Percentiles rank a stretch among this genome's conserved stretches.
Evolutionary conservation across 2,888 invertebrate genomes (phyloP).

Genomic region (Ophion slaviceki): DNA sequence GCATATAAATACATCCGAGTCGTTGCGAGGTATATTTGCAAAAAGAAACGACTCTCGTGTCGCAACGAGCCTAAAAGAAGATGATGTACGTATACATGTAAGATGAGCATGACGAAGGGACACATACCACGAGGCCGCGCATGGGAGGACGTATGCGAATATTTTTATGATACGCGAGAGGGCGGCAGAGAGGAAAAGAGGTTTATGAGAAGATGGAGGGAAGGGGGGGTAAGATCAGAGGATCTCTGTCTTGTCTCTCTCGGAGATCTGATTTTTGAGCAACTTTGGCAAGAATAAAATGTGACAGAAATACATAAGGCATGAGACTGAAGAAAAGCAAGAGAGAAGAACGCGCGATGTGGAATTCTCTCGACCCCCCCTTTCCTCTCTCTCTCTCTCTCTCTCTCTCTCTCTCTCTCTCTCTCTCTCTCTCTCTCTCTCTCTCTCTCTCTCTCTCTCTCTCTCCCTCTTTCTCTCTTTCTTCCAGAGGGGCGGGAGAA

Average conservation of each 20-base stretch:
- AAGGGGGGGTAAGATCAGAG: not conserved
- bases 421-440: not conserved
- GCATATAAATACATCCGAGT: too few relatives aligned
- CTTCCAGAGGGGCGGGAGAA: slow-evolving; percentile 7
- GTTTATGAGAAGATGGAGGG: not conserved
- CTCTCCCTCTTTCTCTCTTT: not conserved
- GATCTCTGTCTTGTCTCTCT: slow-evolving; percentile 32
- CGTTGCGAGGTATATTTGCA: too few relatives aligned
- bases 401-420: not conserved
- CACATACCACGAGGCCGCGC: not conserved
- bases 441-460: not conserved
- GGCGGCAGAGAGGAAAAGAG: not conserved
- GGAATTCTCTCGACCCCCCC: not conserved
- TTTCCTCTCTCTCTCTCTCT: not conserved
- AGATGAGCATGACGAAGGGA: not conserved
- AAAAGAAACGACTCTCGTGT: too few relatives aligned
- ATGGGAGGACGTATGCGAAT: slow-evolving; percentile 35
- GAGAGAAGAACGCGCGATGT: slow-evolving; percentile 28
- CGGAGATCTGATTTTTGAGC: slow-evolving; percentile 62
- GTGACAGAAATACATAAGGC: slow-evolving; percentile 70
- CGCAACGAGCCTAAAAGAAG: not conserved
- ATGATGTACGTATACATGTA: not conserved
- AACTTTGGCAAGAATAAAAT: slow-evolving; percentile 69
- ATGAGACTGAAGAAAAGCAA: slow-evolving; percentile 57
- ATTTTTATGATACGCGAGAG: slow-evolving; percentile 59